phyloP scores from a whole-genome alignment of 37 sponge, comb jelly and placozoan species.

The Bolinopsis microptera region DNA sequence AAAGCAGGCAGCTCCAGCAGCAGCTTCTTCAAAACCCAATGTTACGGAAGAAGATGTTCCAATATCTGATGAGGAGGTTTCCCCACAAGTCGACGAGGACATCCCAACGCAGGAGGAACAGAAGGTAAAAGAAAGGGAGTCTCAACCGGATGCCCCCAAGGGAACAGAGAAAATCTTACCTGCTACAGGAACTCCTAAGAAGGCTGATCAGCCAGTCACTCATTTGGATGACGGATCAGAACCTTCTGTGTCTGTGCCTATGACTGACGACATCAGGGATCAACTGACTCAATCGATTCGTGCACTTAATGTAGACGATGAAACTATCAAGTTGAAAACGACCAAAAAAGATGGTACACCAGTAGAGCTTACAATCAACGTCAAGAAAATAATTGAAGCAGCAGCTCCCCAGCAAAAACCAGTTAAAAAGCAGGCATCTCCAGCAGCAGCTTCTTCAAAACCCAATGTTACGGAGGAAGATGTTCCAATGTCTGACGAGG shows the following conservation, averaged over 20 bases:
- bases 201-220: too few relatives aligned
- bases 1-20: too few relatives aligned
- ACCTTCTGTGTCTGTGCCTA: background rate
- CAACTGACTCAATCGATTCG: background rate
- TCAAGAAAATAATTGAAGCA: background rate
- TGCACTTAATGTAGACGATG: background rate
- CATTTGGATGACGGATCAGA: too few relatives aligned
- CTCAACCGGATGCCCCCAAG: background rate
- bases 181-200: background rate
- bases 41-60: too few relatives aligned
- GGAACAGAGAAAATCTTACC: background rate
- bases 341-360: constrained; percentile 43
- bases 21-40: too few relatives aligned
- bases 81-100: too few relatives aligned
- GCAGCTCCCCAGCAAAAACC: background rate
- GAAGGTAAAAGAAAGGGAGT: too few relatives aligned
- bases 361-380: background rate
- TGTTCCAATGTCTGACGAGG: background rate
- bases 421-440: too few relatives aligned
- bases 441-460: too few relatives aligned
- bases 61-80: background rate
- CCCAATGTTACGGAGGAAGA: background rate
- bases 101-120: too few relatives aligned
- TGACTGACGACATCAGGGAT: background rate
- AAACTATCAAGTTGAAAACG: background rate